Percentiles rank a stretch among this genome's conserved stretches.
Evolutionary conservation across 1,140 invertebrate species (phyloP).

Genomic region (Drosophila nannoptera): DNA sequence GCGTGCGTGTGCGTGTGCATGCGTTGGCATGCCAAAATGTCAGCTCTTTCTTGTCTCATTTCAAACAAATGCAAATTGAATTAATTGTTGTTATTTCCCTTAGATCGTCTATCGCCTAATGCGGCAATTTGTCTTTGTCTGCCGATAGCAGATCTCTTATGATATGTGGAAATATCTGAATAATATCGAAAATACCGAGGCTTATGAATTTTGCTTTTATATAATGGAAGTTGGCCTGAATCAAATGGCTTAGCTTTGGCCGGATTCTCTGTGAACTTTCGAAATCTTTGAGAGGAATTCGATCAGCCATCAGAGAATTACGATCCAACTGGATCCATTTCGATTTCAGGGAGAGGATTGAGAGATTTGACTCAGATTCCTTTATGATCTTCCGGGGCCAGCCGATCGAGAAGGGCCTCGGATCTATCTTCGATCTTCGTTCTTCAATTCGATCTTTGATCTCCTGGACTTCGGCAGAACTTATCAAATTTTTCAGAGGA

Average conservation of each 20-base stretch:
- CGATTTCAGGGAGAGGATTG: too few species aligned
- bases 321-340: too few species aligned
- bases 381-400: too few species aligned
- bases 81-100: conserved; percentile 72
- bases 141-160: conserved; percentile 39
- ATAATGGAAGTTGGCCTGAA: background rate
- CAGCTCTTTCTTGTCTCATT: conserved; percentile 33
- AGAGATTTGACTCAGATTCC: too few species aligned
- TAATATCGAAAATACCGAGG: background rate
- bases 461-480: too few species aligned
- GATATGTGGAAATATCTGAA: conserved; percentile 30
- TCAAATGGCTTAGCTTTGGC: background rate
- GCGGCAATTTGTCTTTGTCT: conserved; percentile 73
- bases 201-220: background rate
- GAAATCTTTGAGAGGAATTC: too few species aligned
- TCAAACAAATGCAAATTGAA: conserved; percentile 70
- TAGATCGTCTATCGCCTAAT: conserved; percentile 69
- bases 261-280: background rate
- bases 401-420: too few species aligned
- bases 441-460: too few species aligned
- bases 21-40: conserved; percentile 62
- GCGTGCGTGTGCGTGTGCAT: conserved; percentile 32
- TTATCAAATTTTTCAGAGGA: too few species aligned
- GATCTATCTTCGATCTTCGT: too few species aligned
- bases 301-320: too few species aligned